Evolutionary conservation across 2,888 invertebrate species (phyloP), one percentile per base, ranked within the genome.

Genomic region (Polyploca ridens): DNA sequence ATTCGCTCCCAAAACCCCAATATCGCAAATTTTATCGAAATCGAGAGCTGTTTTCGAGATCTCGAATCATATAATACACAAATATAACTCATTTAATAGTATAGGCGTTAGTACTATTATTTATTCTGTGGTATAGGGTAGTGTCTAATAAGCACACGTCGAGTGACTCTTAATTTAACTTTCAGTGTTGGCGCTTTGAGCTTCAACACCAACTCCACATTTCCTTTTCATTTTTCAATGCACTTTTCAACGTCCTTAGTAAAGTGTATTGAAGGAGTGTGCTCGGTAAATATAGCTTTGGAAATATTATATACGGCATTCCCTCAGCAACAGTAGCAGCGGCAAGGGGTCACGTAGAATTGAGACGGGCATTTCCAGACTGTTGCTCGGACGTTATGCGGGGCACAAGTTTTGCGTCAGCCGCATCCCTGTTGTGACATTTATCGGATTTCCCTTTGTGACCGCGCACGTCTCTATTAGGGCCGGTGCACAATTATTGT

Each of bases 401-500:
- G 69, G 70, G 67, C 67, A 74, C 71, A 73, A 74, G 73, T 75
- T 72, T 73, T 72, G 73, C 19, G 54, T 54, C 63, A 65, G 69
- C 66, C 69, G 70, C 70, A 70, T 73, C 65, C 38, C 72, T 70
- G 80, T 76, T 78, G 74, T 83, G 82, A 83, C 83, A 78, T 84
- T 84, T 81, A 84, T 84, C 79, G 76, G 81, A 82, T 83, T 84
- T 81, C 76, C 76, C 78, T 82, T 82, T 80, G 76, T 77, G 77
- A 67, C 74, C 70, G 70, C 70, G 67, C 67, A 64, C 72, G 70
- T 69, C 75, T 75, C 72, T 81, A 73, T 76, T 75, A 78, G 73
- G 74, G 73, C 74, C 65, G 75, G 72, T 82, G 78, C 75, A 81
- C 82, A 79, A 78, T 77, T 78, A 78, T 77, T 81, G 74, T 76